phyloP scores from a whole-genome alignment of 2,888 invertebrate genomes.

The Leptinotarsa tumamoca region DNA sequence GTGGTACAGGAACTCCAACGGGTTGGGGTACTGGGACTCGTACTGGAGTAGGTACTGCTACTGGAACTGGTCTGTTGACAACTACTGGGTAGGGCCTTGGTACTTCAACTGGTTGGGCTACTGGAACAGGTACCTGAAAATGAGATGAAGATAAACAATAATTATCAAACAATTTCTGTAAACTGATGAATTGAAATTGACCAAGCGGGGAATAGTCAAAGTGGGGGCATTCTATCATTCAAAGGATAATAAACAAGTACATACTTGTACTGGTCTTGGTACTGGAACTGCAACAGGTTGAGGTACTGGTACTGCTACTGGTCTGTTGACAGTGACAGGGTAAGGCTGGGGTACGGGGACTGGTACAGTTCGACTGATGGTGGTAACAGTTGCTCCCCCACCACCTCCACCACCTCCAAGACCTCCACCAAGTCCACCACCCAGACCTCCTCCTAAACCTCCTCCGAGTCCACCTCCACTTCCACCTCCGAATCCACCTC shows the following conservation, averaged over 20 bases:
- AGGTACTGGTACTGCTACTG: constrained; percentile 69
- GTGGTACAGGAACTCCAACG: constrained; percentile 67
- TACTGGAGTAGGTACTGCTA: constrained; percentile 66
- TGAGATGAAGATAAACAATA: background rate
- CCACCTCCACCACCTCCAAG: constrained; percentile 48
- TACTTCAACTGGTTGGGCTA: constrained; percentile 52
- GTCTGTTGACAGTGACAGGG: constrained; percentile 65
- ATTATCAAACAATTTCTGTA: too few relatives aligned
- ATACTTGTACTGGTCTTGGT: constrained; percentile 65
- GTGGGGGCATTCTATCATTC: too few relatives aligned
- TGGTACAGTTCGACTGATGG: constrained; percentile 60
- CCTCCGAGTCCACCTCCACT: constrained; percentile 46
- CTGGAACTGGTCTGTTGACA: constrained; percentile 57
- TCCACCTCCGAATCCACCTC: constrained; percentile 43
- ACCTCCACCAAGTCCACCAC: constrained; percentile 40
- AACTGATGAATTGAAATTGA: too few relatives aligned
- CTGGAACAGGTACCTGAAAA: constrained; percentile 52
- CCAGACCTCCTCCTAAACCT: constrained; percentile 42
- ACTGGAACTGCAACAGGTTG: constrained; percentile 69
- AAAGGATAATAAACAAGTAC: constrained; percentile 4
- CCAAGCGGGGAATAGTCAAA: too few relatives aligned
- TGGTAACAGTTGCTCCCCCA: constrained; percentile 62
- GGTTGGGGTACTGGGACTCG: constrained; percentile 66
- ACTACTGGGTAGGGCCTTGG: constrained; percentile 53
- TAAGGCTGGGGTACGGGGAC: constrained; percentile 63